Conservation (phyloP, 2,113 vertebrate genomes). For the Theristicus caerulescens region DNA sequence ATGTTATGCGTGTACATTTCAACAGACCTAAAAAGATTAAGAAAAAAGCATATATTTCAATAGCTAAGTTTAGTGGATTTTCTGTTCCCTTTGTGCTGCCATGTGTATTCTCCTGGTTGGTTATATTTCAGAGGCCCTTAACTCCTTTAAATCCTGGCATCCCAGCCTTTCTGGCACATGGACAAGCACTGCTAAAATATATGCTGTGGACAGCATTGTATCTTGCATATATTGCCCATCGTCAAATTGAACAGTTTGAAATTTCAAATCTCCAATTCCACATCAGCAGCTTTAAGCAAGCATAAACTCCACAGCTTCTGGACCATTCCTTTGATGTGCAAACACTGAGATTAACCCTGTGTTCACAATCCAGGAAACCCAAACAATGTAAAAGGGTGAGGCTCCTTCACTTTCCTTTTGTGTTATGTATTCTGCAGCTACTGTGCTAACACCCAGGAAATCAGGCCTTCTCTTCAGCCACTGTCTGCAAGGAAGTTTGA, state of each 20-base stretch:
- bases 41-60: not conserved
- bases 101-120: not conserved
- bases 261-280: not conserved
- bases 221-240: not conserved
- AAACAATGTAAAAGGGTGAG: not conserved
- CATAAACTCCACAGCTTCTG: not conserved
- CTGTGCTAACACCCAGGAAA: not conserved
- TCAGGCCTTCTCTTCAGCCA: not conserved
- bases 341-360: not conserved
- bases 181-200: not conserved
- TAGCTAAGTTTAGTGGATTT: not conserved
- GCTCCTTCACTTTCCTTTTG: not conserved
- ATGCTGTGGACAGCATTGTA: not conserved
- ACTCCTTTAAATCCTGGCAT: not conserved
- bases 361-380: not conserved
- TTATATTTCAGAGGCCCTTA: not conserved
- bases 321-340: not conserved
- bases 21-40: not conserved
- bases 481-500: not conserved
- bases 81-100: not conserved
- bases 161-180: not conserved
- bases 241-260: not conserved
- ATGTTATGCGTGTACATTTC: not conserved
- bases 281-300: not conserved
- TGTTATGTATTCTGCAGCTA: not conserved